Percentiles rank a stretch among this genome's conserved stretches.
These are phyloP conservation scores for Acleris holmiana DNA, from an alignment of 2,888 invertebrate species.

Conservation along the genomic window DNA sequence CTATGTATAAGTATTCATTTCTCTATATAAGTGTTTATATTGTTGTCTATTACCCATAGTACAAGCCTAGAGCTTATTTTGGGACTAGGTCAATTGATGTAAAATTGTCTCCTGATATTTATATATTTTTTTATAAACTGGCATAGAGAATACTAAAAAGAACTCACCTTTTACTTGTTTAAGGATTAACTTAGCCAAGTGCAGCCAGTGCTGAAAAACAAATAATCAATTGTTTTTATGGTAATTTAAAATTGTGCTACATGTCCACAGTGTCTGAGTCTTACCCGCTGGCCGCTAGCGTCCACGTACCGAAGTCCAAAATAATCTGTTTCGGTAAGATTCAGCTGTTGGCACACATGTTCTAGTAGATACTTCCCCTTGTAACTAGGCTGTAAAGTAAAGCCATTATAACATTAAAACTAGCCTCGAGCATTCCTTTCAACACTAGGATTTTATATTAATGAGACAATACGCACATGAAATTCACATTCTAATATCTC, in stretches of 20 bases:
- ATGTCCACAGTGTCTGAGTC: conserved; percentile 47
- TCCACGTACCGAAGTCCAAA: conserved; percentile 97
- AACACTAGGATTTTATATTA: conserved; percentile 5
- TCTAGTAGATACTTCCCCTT: conserved; percentile 96
- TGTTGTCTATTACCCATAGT: too few species aligned
- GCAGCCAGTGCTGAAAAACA: conserved; percentile 95
- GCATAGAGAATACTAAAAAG: conserved; percentile 7
- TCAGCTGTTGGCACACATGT: conserved; percentile 94
- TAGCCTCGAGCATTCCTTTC: not conserved
- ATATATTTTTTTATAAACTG: too few species aligned
- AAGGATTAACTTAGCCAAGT: conserved; percentile 93
- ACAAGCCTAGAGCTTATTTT: too few species aligned
- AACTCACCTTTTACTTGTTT: conserved; percentile 95
- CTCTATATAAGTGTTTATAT: too few species aligned
- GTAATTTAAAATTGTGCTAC: not conserved
- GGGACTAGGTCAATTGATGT: too few species aligned
- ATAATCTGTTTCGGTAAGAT: conserved; percentile 96
- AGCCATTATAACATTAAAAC: conserved; percentile 4
- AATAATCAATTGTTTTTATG: conserved; percentile 3
- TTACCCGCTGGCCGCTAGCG: conserved; percentile 93
- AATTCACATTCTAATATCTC: conserved; percentile 97
- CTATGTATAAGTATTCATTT: too few species aligned
- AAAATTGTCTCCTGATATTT: too few species aligned
- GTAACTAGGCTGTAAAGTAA: conserved; percentile 89
- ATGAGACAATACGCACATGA: conserved; percentile 80